phyloP scores from a whole-genome alignment of 2,797 vertebrate species.

The Cygnus olor region DNA sequence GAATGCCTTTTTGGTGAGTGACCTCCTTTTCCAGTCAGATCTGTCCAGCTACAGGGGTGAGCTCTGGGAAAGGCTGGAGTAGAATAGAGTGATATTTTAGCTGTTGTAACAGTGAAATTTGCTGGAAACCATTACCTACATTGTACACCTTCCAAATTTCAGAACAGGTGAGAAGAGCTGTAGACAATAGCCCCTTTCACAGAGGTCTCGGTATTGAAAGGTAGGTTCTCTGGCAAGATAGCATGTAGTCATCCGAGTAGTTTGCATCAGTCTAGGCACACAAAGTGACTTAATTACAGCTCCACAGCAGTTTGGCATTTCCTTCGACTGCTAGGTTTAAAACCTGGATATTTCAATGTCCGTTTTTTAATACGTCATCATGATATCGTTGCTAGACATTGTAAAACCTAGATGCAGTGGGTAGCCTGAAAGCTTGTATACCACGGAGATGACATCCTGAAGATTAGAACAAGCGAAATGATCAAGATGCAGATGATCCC shows the following conservation, averaged over 20 bases:
- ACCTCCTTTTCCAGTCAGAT: not conserved
- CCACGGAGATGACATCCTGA: not conserved
- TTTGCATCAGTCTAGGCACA: not conserved
- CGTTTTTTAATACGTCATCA: not conserved
- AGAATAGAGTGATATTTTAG: not conserved
- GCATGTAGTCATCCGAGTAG: not conserved
- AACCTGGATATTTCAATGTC: not conserved
- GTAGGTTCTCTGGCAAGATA: not conserved
- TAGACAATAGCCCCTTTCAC: conserved; percentile 32
- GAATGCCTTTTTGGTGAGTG: not conserved
- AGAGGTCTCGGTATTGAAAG: not conserved
- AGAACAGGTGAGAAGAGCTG: conserved; percentile 3
- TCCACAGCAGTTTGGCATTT: conserved; percentile 11
- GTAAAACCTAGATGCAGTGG: not conserved
- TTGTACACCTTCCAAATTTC: conserved; percentile 25
- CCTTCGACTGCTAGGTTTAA: not conserved
- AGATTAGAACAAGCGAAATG: not conserved
- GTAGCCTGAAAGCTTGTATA: not conserved
- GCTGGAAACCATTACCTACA: not conserved
- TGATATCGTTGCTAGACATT: not conserved
- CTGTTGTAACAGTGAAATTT: not conserved
- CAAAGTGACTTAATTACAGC: not conserved
- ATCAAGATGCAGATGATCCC: not conserved
- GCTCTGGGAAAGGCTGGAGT: not conserved
- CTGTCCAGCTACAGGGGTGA: not conserved